Evolutionary conservation across 2,797 vertebrate genomes (phyloP), one percentile per base, ranked within the genome.

Genomic region (Yasuhikotakia modesta): DNA sequence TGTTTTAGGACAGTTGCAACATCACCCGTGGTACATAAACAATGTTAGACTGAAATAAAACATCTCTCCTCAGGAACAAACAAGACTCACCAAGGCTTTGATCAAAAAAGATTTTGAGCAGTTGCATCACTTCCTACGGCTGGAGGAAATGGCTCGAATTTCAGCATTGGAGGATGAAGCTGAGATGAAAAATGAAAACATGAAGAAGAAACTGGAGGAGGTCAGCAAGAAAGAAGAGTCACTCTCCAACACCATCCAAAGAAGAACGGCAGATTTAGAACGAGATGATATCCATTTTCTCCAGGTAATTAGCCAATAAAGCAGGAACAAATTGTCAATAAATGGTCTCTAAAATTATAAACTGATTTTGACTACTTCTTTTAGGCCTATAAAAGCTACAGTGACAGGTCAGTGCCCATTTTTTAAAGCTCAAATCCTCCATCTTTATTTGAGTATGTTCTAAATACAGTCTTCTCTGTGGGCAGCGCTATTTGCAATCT

Each of bases 91-190:
- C 22, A 30, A 79, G 58, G 22, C 4, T 22, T 64, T 73, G 16
- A 79, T 83, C 21, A 76, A 66, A 61, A 32, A 48, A 2, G 71
- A 64, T n/a, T 85, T 85, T 76, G 75, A 82, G 63, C 30, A 79
- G 21, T 58, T 81, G 32, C 79, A 57, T 48, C 32, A 81, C 55
- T 83, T 85, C 64, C 81, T 81, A 32, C 21, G 17, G 6, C 43
- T 68, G 3, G 83, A 85, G 73, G 81, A 82, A 69, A 16, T 17
- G 1, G 24, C 21, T 12, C 68, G 73, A 13, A 68, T 81, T 19
- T 19, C 43, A 5, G 58, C 58, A 22, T 43, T 81, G 32, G 46
- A 52, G 24, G 65, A 79, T 16, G 83, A 85, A 58, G 63, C 27
- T 19, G 69, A 77, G 27, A 16, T 63, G 61, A 82, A 85, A 79